Conservation (phyloP, 2,888 invertebrate genomes). For the Augiades crinisus region DNA sequence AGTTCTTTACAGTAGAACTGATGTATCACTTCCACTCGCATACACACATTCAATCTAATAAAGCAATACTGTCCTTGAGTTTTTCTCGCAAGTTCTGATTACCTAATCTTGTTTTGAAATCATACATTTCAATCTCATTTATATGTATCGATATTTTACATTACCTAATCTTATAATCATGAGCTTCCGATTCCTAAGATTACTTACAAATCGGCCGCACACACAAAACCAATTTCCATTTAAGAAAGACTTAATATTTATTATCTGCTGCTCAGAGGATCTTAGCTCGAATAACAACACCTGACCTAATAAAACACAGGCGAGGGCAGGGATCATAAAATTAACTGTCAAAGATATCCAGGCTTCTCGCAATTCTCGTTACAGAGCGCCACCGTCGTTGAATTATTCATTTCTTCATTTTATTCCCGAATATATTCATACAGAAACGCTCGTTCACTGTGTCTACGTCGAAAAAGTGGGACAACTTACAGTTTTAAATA, state of each 20-base stretch:
- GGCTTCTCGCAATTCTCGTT: neutral
- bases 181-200: no score
- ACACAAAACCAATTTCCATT: neutral
- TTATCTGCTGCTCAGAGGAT: neutral
- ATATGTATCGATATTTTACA: no score
- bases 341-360: slow-evolving; percentile 13
- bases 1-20: no score
- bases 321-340: slow-evolving; percentile 9
- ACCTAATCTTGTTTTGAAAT: no score
- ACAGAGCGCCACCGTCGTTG: neutral
- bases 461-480: no score
- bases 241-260: neutral
- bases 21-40: no score
- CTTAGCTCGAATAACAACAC: neutral
- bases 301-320: slow-evolving; percentile 9
- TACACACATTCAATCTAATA: no score
- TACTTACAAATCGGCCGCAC: neutral
- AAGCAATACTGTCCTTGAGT: no score
- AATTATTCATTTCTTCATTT: slow-evolving; percentile 24
- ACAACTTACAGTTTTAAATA: no score
- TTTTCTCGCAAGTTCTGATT: no score
- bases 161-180: no score
- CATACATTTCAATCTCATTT: no score
- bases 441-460: slow-evolving; percentile 12
- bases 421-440: slow-evolving; percentile 24